Percentiles rank a stretch among this genome's conserved stretches.
These are phyloP conservation scores for Paralinhomoeus sp. DNA, from an alignment of 2,888 invertebrate genomes.

Conservation along the genomic window DNA sequence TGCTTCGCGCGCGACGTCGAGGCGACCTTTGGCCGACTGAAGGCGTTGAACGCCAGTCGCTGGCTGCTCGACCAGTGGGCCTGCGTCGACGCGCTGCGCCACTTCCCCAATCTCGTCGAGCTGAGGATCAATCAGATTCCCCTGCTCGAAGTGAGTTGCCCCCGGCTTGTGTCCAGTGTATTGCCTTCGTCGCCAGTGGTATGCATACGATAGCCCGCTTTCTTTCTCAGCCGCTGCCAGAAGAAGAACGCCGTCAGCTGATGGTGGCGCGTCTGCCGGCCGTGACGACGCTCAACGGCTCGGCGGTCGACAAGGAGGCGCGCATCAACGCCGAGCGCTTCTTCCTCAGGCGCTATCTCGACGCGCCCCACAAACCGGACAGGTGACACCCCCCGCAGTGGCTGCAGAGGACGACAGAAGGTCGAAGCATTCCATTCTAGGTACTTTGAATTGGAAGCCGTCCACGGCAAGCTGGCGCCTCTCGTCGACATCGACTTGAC, in stretches of 20 bases:
- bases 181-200: too few relatives aligned
- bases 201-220: too few relatives aligned
- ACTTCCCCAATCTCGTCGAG: constrained; percentile 56
- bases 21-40: constrained; percentile 3
- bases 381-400: constrained; percentile 18
- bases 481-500: constrained; percentile 19
- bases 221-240: constrained; percentile 5
- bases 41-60: constrained; percentile 2
- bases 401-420: constrained; percentile 15
- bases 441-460: constrained; percentile 17
- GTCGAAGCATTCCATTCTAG: constrained; percentile 8
- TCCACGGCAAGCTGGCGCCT: constrained; percentile 22
- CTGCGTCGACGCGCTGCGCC: constrained; percentile 59
- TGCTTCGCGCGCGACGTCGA: too few relatives aligned
- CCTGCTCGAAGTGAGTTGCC: constrained; percentile 28
- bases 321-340: constrained; percentile 25
- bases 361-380: constrained; percentile 12
- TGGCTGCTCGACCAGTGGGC: constrained; percentile 49
- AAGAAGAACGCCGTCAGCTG: constrained; percentile 16
- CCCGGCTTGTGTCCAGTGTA: too few relatives aligned
- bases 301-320: constrained; percentile 15
- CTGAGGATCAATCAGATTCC: constrained; percentile 53
- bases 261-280: constrained; percentile 22
- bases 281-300: constrained; percentile 23
- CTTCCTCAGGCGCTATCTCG: constrained; percentile 23